A percentile compares a stretch with the other conserved stretches of the same genome.
These are phyloP conservation scores for Muraenolepis orangiensis DNA, from an alignment of 2,797 vertebrate genomes.

Conservation along the genomic window DNA sequence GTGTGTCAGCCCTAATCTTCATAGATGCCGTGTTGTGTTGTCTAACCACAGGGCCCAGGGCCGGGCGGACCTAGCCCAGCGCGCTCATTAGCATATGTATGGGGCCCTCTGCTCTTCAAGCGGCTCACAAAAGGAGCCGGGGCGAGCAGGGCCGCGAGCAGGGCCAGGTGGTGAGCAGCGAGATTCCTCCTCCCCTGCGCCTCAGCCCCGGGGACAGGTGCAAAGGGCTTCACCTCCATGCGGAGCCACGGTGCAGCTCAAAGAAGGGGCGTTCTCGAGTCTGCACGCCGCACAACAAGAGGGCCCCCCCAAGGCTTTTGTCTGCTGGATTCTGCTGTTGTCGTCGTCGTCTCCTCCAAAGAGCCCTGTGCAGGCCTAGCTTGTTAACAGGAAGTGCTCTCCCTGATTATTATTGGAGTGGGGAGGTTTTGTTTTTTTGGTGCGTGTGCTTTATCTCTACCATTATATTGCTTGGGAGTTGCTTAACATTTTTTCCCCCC, in stretches of 20 bases:
- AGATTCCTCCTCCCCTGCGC: constrained; percentile 62
- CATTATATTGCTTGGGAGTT: background rate
- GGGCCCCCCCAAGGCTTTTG: constrained; percentile 53
- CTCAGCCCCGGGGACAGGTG: constrained; percentile 67
- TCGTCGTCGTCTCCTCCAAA: constrained; percentile 47
- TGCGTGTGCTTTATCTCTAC: background rate
- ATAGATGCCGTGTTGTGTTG: constrained; percentile 65
- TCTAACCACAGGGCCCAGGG: constrained; percentile 58
- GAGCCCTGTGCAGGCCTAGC: constrained; percentile 38
- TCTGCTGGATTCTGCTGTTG: constrained; percentile 51
- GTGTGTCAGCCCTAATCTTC: constrained; percentile 59
- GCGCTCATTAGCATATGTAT: constrained; percentile 79
- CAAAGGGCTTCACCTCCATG: constrained; percentile 72
- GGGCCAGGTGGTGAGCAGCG: constrained; percentile 77
- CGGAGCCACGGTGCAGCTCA: constrained; percentile 58
- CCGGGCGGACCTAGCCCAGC: constrained; percentile 55
- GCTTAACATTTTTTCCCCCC: background rate
- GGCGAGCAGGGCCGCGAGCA: constrained; percentile 60
- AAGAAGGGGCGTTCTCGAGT: constrained; percentile 57
- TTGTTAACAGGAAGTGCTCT: constrained; percentile 67
- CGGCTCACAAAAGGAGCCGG: constrained; percentile 66
- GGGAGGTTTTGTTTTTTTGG: background rate
- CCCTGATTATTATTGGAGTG: constrained; percentile 32
- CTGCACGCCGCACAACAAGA: constrained; percentile 52
- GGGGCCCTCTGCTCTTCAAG: constrained; percentile 67